phyloP scores from a whole-genome alignment of 2,113 vertebrate genomes.

The Microcebus murinus region DNA sequence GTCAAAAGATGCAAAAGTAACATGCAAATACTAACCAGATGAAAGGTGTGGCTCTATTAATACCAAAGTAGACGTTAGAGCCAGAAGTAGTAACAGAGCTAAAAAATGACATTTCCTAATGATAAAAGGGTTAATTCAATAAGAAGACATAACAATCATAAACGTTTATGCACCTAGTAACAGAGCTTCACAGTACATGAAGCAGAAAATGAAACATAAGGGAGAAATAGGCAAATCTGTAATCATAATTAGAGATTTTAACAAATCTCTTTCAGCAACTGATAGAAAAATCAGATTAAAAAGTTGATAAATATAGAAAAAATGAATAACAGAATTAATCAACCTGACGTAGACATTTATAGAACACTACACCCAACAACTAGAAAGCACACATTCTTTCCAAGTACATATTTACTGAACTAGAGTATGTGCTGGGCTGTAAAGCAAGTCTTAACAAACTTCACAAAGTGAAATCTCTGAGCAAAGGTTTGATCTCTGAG shows the following conservation, averaged over 20 bases:
- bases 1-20: background rate
- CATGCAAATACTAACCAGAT: background rate
- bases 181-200: background rate
- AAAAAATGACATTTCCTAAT: background rate
- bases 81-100: background rate
- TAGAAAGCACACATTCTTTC: background rate
- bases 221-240: background rate
- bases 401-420: background rate
- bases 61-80: background rate
- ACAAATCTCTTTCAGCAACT: conserved; percentile 5
- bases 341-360: background rate
- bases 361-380: background rate
- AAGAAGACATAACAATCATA: background rate
- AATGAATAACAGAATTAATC: background rate
- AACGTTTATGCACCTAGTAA: background rate
- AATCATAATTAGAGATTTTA: background rate
- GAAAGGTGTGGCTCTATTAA: background rate
- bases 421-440: background rate
- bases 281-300: conserved; percentile 30
- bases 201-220: background rate
- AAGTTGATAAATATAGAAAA: background rate
- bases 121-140: background rate
- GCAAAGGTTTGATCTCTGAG: conserved; percentile 12
- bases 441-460: conserved; percentile 46
- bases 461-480: conserved; percentile 33